Evolutionary conservation across 2,888 invertebrate genomes (phyloP).

Genomic region (Notodonta ziczac): DNA sequence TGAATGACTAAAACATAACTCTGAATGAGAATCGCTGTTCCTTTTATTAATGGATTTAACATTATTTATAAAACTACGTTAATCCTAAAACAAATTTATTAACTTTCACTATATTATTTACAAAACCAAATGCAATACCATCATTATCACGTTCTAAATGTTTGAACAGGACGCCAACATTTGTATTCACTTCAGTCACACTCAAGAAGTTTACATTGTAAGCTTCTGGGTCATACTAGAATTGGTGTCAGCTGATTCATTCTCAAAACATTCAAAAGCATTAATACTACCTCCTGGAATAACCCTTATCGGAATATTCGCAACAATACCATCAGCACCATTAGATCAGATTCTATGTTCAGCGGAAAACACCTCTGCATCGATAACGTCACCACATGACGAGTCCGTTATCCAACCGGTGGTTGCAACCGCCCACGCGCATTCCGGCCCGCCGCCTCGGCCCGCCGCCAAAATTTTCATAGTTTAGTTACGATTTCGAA

Average conservation of each 20-base stretch:
- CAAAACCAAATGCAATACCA: no score
- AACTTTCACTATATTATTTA: no score
- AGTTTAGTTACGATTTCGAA: conserved; percentile 85
- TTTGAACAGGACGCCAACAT: no score
- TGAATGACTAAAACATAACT: no score
- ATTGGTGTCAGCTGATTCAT: not conserved
- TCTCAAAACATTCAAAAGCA: not conserved
- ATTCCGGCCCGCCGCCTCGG: conserved; percentile 79
- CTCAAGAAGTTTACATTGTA: no score
- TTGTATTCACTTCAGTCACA: no score
- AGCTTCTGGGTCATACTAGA: not conserved
- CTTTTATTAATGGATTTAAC: no score
- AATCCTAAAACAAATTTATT: no score
- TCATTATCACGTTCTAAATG: no score
- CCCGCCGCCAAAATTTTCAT: conserved; percentile 78
- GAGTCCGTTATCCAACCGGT: conserved; percentile 73
- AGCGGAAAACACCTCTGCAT: conserved; percentile 83
- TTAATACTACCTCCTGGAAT: conserved; percentile 10
- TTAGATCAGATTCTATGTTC: conserved; percentile 76
- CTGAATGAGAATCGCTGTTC: no score
- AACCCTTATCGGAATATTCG: conserved; percentile 47
- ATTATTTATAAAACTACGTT: no score
- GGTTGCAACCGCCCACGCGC: conserved; percentile 74
- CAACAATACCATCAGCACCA: conserved; percentile 34
- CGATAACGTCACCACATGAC: conserved; percentile 70